These are phyloP conservation scores for Coendou prehensilis DNA, from an alignment of 2,797 vertebrate genomes.

Conservation along the genomic window DNA sequence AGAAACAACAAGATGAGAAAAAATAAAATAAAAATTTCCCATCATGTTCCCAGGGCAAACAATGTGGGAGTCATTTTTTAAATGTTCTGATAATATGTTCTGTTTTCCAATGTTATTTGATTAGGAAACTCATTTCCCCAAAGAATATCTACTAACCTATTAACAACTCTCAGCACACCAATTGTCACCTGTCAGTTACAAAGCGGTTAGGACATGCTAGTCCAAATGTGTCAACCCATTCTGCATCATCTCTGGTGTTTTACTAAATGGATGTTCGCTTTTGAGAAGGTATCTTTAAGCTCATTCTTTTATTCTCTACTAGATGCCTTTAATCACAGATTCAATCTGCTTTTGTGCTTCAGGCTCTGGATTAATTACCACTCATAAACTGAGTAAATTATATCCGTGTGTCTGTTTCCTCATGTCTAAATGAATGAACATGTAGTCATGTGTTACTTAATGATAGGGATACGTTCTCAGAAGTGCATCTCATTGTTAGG, in stretches of 20 bases:
- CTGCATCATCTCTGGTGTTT: constrained; percentile 1
- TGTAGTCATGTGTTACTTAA: background rate
- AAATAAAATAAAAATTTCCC: background rate
- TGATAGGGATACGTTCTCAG: background rate
- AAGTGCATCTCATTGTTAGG: background rate
- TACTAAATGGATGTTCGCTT: background rate
- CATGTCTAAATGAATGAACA: constrained; percentile 43
- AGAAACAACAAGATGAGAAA: background rate
- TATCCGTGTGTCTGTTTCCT: constrained; percentile 45
- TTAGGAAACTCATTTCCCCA: constrained; percentile 62
- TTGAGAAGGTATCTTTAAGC: constrained; percentile 19
- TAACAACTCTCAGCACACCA: constrained; percentile 24
- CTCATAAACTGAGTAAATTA: constrained; percentile 27
- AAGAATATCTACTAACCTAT: constrained; percentile 61
- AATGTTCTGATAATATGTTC: constrained; percentile 27
- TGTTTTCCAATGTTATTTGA: constrained; percentile 64
- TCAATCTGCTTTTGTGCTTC: background rate
- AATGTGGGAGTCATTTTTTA: constrained; percentile 19
- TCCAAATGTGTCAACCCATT: background rate
- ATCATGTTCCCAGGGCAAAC: background rate
- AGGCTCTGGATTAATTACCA: constrained; percentile 47
- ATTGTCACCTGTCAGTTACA: constrained; percentile 48
- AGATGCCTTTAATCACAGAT: constrained; percentile 63
- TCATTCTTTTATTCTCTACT: background rate
- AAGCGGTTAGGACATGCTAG: constrained; percentile 12